A percentile compares a stretch with the other conserved stretches of the same genome.
phyloP scores from a whole-genome alignment of 1,140 invertebrate genomes.

The Drosophila mojavensis region DNA sequence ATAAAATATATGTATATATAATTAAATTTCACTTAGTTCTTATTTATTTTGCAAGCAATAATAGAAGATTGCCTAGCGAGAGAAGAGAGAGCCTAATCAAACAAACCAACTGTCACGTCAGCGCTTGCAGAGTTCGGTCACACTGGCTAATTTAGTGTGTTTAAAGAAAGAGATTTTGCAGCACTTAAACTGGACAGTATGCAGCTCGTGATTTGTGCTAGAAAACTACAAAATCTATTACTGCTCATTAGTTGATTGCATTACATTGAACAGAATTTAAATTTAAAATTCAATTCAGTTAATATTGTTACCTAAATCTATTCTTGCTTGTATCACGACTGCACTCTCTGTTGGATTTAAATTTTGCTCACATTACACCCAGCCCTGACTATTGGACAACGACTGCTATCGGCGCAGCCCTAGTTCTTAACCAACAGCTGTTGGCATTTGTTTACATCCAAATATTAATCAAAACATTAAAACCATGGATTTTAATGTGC shows the following conservation, averaged over 20 bases:
- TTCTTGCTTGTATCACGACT: no score
- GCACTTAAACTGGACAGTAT: constrained; percentile 14
- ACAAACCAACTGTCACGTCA: constrained; percentile 80
- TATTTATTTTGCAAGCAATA: constrained; percentile 65
- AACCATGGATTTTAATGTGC: constrained; percentile 79
- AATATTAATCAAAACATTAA: background rate
- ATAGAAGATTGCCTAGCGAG: constrained; percentile 37
- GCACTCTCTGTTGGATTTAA: no score
- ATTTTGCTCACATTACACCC: no score
- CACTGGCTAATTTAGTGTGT: constrained; percentile 31
- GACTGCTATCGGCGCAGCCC: background rate
- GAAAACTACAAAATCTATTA: background rate
- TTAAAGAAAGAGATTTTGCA: constrained; percentile 5
- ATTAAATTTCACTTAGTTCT: constrained; percentile 58
- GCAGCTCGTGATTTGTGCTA: background rate
- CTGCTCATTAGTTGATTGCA: background rate
- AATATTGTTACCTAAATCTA: no score
- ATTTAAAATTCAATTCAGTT: background rate
- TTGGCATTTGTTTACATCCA: constrained; percentile 30
- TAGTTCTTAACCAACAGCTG: constrained; percentile 17
- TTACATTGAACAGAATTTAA: background rate
- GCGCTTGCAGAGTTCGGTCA: constrained; percentile 54
- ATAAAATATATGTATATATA: constrained; percentile 27
- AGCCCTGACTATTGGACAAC: no score
- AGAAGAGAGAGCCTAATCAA: constrained; percentile 63